phyloP scores from a whole-genome alignment of 2,797 vertebrate species.

The Megalops cyprinoides region DNA sequence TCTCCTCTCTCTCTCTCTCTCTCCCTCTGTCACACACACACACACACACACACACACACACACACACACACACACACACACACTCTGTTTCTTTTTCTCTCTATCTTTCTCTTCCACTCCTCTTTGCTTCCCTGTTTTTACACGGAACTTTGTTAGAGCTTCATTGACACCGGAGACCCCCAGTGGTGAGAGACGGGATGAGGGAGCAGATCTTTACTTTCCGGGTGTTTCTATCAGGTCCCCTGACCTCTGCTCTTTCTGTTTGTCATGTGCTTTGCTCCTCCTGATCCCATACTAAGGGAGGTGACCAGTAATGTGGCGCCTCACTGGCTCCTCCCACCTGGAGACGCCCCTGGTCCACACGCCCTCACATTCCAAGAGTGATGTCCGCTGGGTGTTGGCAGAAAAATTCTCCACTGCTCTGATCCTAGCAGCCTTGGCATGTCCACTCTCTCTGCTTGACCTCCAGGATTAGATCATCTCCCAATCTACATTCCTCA shows the following conservation, averaged over 20 bases:
- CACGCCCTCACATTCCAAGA: background rate
- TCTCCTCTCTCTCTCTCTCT: constrained; percentile 63
- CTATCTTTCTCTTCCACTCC: constrained; percentile 8
- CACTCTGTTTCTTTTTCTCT: constrained; percentile 11
- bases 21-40: constrained; percentile 57
- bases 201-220: background rate
- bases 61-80: constrained; percentile 57
- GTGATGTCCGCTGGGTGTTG: background rate
- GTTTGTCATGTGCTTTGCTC: background rate
- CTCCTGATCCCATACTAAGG: background rate
- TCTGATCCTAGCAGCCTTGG: background rate
- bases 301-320: background rate
- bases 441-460: background rate
- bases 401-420: background rate
- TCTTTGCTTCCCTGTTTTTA: background rate
- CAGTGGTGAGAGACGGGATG: background rate
- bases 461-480: background rate
- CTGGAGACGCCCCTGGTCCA: background rate
- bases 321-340: background rate
- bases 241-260: background rate
- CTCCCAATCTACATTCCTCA: background rate
- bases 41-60: constrained; percentile 50
- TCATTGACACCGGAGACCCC: background rate
- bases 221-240: background rate
- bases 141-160: background rate